Evolutionary conservation across 2,797 vertebrate genomes (phyloP).

Genomic region (Danio jaintianensis): DNA sequence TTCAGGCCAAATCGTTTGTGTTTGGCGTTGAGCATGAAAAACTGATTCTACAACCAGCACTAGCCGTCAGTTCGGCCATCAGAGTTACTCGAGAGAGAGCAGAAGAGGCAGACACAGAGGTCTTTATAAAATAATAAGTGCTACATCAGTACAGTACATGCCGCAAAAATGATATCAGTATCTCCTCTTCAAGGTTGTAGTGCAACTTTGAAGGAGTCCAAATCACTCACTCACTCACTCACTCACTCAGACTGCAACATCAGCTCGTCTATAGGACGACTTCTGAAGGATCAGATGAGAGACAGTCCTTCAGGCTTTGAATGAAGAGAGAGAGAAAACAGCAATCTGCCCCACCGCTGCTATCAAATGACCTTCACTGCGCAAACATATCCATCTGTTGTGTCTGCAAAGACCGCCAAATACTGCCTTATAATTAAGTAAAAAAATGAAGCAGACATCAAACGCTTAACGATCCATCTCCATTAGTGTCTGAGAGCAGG

Average conservation of each 20-base stretch:
- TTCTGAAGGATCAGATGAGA: slow-evolving; percentile 46
- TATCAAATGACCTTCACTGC: slow-evolving; percentile 49
- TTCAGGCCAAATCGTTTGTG: slow-evolving; percentile 38
- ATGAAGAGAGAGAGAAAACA: not conserved
- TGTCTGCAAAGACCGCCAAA: slow-evolving; percentile 32
- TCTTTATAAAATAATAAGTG: slow-evolving; percentile 19
- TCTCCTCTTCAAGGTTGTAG: slow-evolving; percentile 41
- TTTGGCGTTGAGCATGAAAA: slow-evolving; percentile 33
- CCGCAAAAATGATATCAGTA: slow-evolving; percentile 19
- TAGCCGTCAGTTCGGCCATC: not conserved
- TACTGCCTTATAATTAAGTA: slow-evolving; percentile 36
- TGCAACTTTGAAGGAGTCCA: slow-evolving; percentile 26
- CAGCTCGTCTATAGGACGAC: slow-evolving; percentile 33
- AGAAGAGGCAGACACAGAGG: not conserved
- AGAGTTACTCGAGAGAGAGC: not conserved
- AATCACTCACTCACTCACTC: slow-evolving; percentile 38
- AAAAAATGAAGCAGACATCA: slow-evolving; percentile 37
- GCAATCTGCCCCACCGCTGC: slow-evolving; percentile 38
- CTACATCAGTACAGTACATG: slow-evolving; percentile 31
- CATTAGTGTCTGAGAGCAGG: slow-evolving; percentile 17
- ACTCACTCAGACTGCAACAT: slow-evolving; percentile 39
- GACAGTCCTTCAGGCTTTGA: slow-evolving; percentile 46
- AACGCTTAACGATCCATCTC: slow-evolving; percentile 24
- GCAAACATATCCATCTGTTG: slow-evolving; percentile 45
- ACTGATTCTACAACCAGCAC: slow-evolving; percentile 7